phyloP scores from a whole-genome alignment of 2,113 vertebrate species.

The Percopsis transmontana region DNA sequence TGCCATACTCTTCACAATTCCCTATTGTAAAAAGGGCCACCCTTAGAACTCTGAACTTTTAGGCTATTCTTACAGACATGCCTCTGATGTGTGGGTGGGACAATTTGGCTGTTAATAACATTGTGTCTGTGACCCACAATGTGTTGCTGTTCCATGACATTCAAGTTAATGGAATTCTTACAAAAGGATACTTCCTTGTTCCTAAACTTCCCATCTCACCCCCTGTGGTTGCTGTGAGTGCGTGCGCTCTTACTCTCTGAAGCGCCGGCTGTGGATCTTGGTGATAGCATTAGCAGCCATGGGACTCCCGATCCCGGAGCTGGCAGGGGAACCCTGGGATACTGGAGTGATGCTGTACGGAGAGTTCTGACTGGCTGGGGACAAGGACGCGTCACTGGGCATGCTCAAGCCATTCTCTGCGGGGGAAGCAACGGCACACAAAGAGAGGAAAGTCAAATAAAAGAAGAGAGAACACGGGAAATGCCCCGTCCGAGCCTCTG shows the following conservation, averaged over 20 bases:
- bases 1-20: slow-evolving; percentile 63
- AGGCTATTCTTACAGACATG: slow-evolving; percentile 26
- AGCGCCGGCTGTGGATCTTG: slow-evolving; percentile 98
- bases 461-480: too few relatives aligned
- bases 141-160: slow-evolving; percentile 33
- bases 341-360: slow-evolving; percentile 98
- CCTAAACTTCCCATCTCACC: not conserved
- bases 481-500: too few relatives aligned
- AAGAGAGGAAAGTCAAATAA: slow-evolving; percentile 8
- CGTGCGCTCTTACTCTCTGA: slow-evolving; percentile 89
- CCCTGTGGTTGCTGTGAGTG: not conserved
- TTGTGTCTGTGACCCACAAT: slow-evolving; percentile 35
- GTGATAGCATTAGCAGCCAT: slow-evolving; percentile 97
- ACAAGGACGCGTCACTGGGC: slow-evolving; percentile 93
- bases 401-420: slow-evolving; percentile 87
- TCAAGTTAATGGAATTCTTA: slow-evolving; percentile 22
- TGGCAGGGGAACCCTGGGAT: slow-evolving; percentile 94
- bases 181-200: not conserved
- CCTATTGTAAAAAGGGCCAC: slow-evolving; percentile 60
- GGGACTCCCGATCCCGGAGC: slow-evolving; percentile 95
- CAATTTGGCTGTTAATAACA: slow-evolving; percentile 48
- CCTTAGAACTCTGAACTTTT: slow-evolving; percentile 47
- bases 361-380: slow-evolving; percentile 97
- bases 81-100: slow-evolving; percentile 36
- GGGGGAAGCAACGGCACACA: slow-evolving; percentile 19